These are phyloP conservation scores for Limanda limanda DNA, from an alignment of 2,113 vertebrate genomes.

Conservation along the genomic window DNA sequence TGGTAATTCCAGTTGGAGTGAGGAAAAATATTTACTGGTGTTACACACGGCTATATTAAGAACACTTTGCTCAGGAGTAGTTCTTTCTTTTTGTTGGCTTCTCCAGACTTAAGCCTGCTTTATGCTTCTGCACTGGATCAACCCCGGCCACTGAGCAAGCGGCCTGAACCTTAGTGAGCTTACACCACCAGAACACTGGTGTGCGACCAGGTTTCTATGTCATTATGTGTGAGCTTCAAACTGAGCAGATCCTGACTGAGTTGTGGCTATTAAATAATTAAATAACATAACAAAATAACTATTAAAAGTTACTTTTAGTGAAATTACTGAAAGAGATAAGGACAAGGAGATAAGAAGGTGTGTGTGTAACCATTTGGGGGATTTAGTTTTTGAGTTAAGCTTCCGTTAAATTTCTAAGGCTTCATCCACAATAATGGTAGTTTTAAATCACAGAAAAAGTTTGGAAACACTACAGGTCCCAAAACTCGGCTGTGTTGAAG, in stretches of 20 bases:
- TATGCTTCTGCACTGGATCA: neutral
- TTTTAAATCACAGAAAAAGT: no score
- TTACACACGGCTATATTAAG: constrained; percentile 71
- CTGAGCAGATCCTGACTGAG: neutral
- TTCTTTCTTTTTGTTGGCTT: constrained; percentile 21
- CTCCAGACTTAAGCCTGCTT: constrained; percentile 26
- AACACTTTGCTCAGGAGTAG: constrained; percentile 46
- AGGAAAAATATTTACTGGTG: constrained; percentile 72
- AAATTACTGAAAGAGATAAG: no score
- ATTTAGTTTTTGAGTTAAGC: no score
- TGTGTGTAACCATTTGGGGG: no score
- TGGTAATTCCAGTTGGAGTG: constrained; percentile 55
- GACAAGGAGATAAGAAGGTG: no score
- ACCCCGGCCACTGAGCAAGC: neutral
- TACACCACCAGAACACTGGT: no score
- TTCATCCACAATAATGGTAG: no score
- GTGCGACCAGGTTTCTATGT: neutral
- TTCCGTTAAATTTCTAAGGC: no score
- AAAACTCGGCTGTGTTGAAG: no score
- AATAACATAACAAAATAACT: no score
- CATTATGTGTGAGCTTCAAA: neutral
- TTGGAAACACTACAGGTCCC: no score
- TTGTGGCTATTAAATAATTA: neutral
- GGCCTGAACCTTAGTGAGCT: neutral
- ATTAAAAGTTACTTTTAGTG: no score